Base-by-base conservation (phyloP, 2,888 invertebrate species). In the Orchesella flavescens region DNA sequence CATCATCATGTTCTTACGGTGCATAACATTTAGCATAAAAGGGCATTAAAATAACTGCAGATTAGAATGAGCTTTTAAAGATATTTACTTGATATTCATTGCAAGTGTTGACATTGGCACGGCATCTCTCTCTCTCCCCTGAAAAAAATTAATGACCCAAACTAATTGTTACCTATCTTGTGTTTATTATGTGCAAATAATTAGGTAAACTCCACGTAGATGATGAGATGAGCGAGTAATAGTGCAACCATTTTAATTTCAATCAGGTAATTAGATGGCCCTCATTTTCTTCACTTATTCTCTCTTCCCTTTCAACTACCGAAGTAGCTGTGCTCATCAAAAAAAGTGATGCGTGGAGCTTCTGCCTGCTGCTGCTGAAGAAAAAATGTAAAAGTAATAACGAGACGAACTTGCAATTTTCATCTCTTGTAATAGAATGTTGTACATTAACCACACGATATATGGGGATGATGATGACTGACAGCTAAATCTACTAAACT, bases 81-180 rank as follows among this genome's bases (percentile, higher is more conserved):
- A 46, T 78, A 59, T 71, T 63, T 57, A 68, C 13, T 68, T 68
- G 13, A 34, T 44, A 77, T 77, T 77, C 76, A 23, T 49, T 46
- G 17, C 71, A 61, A 61, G 78, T 78, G 78, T 71, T 78, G 78
- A 78, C 78, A 78, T 77, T 78, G 78, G 71, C 61, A 21, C 21
- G 23, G 34, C 59, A 46, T 57, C 2, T n/a, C 4, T 5, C 24
- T 1, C n/a, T 19, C 1, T 34, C 17, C 17, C 12, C 44, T 19
- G 3, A 57, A 66, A 13, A 65, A 69, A 59, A 69, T 46, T 69
- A 77, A 78, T 69, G 71, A 57, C 23, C 23, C 19, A 59, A 24
- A 34, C 57, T 77, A 78, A 71, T 71, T 78, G 78, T 61, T 61
- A 61, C 69, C 49, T 71, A 57, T 49, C 21, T 53, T 76, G 44